phyloP scores from a whole-genome alignment of 2,113 vertebrate species.

The Zapornia atra region DNA sequence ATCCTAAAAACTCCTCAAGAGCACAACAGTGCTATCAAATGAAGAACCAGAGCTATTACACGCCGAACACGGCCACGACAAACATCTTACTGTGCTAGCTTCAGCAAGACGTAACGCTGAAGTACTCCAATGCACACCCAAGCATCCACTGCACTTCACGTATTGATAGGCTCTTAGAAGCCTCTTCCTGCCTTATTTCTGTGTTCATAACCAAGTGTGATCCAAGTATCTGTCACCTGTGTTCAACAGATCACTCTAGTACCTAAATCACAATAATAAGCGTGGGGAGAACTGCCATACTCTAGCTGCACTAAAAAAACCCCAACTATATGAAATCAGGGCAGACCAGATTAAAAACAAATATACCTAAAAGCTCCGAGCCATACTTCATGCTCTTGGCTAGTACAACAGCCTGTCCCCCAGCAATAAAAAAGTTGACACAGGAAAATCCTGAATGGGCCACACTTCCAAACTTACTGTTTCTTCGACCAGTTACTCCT shows the following conservation, averaged over 20 bases:
- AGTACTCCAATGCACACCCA: neutral
- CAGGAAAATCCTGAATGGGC: neutral
- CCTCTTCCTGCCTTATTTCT: neutral
- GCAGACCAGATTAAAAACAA: neutral
- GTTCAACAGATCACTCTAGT: neutral
- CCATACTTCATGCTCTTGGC: neutral
- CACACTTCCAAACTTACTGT: neutral
- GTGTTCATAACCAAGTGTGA: neutral
- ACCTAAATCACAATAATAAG: neutral
- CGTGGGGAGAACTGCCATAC: neutral
- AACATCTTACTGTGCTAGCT: neutral
- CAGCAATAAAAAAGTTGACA: neutral
- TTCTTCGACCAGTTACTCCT: neutral
- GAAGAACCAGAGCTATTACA: neutral
- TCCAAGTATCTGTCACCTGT: neutral
- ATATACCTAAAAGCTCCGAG: neutral
- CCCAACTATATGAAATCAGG: neutral
- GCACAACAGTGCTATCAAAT: neutral
- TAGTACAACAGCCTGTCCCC: neutral
- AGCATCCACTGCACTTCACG: neutral
- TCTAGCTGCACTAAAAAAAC: neutral
- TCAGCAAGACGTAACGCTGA: neutral
- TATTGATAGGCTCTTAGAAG: neutral
- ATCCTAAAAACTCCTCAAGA: neutral
- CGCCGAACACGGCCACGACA: fast-evolving